These are phyloP conservation scores for Mesochorus sp. DNA, from an alignment of 2,888 invertebrate genomes.

Conservation along the genomic window DNA sequence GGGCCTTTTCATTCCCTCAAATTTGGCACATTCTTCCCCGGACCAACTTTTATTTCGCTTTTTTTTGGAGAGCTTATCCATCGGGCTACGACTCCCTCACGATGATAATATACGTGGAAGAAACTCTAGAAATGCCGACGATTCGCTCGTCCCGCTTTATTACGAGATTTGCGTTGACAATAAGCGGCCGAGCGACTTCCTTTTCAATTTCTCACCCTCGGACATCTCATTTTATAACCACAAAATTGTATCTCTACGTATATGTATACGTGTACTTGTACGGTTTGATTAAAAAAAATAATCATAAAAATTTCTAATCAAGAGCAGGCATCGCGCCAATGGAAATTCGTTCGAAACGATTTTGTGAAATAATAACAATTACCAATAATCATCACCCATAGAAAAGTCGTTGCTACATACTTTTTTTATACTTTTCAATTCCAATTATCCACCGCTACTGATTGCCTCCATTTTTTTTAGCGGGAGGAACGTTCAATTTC, in stretches of 20 bases:
- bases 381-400: too few relatives aligned
- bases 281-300: too few relatives aligned
- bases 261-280: background rate
- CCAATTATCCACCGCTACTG: too few relatives aligned
- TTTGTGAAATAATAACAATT: too few relatives aligned
- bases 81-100: background rate
- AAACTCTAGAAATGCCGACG: slow-evolving; percentile 55
- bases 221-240: slow-evolving; percentile 7
- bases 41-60: slow-evolving; percentile 38
- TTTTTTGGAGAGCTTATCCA: slow-evolving; percentile 15
- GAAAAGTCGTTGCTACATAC: too few relatives aligned
- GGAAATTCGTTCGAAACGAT: too few relatives aligned
- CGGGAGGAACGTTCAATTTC: too few relatives aligned
- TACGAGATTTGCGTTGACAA: slow-evolving; percentile 55
- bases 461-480: too few relatives aligned
- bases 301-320: too few relatives aligned
- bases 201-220: background rate
- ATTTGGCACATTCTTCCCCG: slow-evolving; percentile 47
- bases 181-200: slow-evolving; percentile 41
- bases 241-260: background rate
- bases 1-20: slow-evolving; percentile 14
- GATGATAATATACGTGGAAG: slow-evolving; percentile 2
- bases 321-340: too few relatives aligned
- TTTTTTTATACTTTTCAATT: too few relatives aligned
- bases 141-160: slow-evolving; percentile 50